These are phyloP conservation scores for Phalacrocorax pelagicus DNA, from an alignment of 2,113 vertebrate species.

Conservation along the genomic window DNA sequence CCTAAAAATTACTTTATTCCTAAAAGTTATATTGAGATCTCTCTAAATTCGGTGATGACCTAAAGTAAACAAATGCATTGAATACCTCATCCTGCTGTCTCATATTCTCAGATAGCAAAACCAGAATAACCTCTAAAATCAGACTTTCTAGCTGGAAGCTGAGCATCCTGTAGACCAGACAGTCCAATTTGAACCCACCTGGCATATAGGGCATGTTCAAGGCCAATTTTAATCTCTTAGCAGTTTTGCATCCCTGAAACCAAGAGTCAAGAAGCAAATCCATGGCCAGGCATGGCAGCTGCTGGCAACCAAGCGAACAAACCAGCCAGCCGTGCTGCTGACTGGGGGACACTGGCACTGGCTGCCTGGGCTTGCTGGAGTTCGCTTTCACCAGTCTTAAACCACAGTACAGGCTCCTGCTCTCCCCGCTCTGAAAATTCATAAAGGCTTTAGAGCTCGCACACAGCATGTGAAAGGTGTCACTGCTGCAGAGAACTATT, in stretches of 20 bases:
- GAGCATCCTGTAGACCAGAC: background rate
- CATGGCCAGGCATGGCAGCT: background rate
- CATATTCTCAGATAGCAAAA: background rate
- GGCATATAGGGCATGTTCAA: fast-evolving
- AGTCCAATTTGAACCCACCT: fast-evolving
- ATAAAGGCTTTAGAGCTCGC: background rate
- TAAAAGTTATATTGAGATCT: background rate
- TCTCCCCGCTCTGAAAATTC: background rate
- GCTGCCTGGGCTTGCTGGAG: background rate
- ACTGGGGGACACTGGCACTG: fast-evolving
- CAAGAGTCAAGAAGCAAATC: background rate
- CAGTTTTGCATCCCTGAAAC: background rate
- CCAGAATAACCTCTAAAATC: background rate
- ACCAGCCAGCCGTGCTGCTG: background rate
- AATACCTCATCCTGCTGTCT: background rate
- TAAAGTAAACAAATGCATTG: background rate
- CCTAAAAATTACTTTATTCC: background rate
- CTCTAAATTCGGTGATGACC: background rate
- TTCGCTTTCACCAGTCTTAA: background rate
- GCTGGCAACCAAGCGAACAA: too few species aligned
- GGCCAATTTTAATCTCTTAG: background rate
- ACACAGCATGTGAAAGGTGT: background rate
- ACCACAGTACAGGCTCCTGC: fast-evolving
- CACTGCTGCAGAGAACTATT: background rate
- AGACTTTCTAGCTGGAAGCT: background rate